These are phyloP conservation scores for Philonicus albiceps DNA, from an alignment of 2,888 invertebrate genomes.

Conservation along the genomic window DNA sequence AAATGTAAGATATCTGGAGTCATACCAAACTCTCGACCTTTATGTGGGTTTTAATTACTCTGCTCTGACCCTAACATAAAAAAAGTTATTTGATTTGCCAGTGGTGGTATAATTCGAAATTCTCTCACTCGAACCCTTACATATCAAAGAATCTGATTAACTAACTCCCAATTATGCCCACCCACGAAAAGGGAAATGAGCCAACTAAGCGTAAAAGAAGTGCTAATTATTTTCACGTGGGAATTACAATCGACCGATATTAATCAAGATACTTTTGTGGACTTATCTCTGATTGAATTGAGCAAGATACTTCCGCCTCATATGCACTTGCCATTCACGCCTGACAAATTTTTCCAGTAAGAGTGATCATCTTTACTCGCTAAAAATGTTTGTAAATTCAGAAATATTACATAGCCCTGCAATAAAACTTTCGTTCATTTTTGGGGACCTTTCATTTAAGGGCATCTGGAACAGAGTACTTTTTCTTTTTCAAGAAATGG, in stretches of 20 bases:
- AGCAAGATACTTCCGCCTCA: background rate
- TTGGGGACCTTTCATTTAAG: background rate
- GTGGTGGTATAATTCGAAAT: background rate
- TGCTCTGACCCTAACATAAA: background rate
- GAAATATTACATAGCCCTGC: background rate
- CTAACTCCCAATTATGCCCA: background rate
- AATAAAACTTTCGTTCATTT: background rate
- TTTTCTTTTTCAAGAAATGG: background rate
- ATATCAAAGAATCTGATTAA: background rate
- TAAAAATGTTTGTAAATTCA: background rate
- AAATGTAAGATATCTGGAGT: background rate
- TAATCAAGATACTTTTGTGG: background rate
- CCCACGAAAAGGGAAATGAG: background rate
- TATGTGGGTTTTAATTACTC: background rate
- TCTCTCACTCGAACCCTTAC: background rate
- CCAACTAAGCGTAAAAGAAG: constrained; percentile 16
- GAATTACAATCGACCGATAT: background rate
- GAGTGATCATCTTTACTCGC: background rate
- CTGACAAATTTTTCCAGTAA: background rate
- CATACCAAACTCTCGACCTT: background rate
- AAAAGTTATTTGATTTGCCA: background rate
- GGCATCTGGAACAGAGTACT: background rate
- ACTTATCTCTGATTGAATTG: background rate
- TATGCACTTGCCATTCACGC: background rate
- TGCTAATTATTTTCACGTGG: background rate